Evolutionary conservation across 2,113 vertebrate species (phyloP).

Genomic region (Plotosus lineatus): DNA sequence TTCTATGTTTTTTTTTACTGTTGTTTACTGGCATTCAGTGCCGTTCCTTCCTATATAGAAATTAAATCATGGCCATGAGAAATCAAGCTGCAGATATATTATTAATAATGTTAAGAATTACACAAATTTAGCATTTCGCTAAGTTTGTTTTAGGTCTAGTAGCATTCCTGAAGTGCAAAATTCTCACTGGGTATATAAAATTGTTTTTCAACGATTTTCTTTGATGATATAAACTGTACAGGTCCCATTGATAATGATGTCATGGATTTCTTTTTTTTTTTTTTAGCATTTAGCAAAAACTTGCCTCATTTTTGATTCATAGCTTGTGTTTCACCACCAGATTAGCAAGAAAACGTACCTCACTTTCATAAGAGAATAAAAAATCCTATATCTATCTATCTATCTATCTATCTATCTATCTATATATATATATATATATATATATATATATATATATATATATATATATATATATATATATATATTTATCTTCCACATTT

Average conservation of each 20-base stretch:
- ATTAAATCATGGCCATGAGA: too few species aligned
- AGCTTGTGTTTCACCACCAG: background rate
- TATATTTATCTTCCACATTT: too few species aligned
- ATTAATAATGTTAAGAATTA: background rate
- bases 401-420: too few species aligned
- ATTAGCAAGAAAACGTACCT: background rate
- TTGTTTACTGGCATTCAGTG: slow-evolving; percentile 23
- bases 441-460: too few species aligned
- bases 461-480: too few species aligned
- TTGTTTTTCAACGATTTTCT: too few species aligned
- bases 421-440: too few species aligned
- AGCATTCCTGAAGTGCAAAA: background rate
- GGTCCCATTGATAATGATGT: background rate
- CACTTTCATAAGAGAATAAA: background rate
- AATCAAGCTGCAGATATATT: background rate
- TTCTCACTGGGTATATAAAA: background rate
- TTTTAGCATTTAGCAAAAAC: background rate
- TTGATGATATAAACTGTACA: too few species aligned
- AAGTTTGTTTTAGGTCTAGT: background rate
- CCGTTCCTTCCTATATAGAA: slow-evolving; percentile 12
- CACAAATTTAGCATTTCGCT: slow-evolving; percentile 2
- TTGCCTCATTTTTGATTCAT: background rate
- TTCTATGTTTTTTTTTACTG: slow-evolving; percentile 28
- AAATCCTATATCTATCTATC: too few species aligned
- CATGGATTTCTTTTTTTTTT: background rate